Base-by-base conservation (phyloP, 2,797 vertebrate genomes). In the Artibeus jamaicensis region DNA sequence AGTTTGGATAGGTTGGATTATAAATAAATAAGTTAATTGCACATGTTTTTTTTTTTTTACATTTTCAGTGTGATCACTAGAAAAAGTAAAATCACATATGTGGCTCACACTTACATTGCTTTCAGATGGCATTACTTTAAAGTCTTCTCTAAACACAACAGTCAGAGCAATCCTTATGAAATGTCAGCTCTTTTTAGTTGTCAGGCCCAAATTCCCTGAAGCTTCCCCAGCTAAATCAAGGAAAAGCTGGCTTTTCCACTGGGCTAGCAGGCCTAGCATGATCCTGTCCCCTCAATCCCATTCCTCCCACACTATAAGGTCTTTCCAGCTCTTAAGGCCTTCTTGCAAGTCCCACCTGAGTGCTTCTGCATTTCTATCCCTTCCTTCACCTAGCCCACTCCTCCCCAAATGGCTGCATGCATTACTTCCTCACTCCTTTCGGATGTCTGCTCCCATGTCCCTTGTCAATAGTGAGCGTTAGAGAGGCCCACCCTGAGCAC, bases 1-100 rank as follows among this genome's bases (percentile, higher is more conserved):
- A 82, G 67, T 79, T 95, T 68, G 8, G 10, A 65, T 70, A 55
- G 11, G 1, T 65, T 65, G 12, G 22, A 34, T 93, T 90, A 92
- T 73, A 92, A 93, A 93, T 53, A 79, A 44, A 93, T 53, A 76
- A 50, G 59, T 78, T 89, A 88, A 55, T 87, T 83, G 87, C 73
- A 39, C 18, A 6, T 29, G 2, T 44, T 44, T 46, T 93, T 90
- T 44, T 9, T 91, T 91, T 87, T 39, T 42, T 37, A 50, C 5
- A 29, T 65, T 82, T 92, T 42, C 6, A 85, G 1, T 55, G n/a
- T 48, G 34, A 29, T 79, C 46, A 53, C 29, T 89, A 87, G 53
- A 93, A 97, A 93, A 93, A 55, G 70, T 89, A 19, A 94, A 96
- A 50, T 73, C 59, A 89, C 5, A 5, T 21, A 2, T 29, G 8